Percentiles rank a stretch among this genome's conserved stretches.
phyloP scores from a whole-genome alignment of 1,140 invertebrate genomes.

The Dreissena rostriformis region DNA sequence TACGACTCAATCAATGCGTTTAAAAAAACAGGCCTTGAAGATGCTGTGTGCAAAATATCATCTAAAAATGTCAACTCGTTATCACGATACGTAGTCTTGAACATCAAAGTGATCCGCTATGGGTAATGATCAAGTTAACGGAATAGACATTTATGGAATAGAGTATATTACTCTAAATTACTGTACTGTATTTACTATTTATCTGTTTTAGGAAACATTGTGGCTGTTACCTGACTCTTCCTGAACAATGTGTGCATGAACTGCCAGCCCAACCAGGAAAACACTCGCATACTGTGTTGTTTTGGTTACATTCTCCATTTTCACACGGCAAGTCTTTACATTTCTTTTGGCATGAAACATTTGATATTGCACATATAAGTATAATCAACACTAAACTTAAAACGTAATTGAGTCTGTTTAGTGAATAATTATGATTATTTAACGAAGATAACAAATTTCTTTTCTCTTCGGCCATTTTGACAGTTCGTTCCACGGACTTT shows the following conservation, averaged over 20 bases:
- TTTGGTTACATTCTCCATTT: slow-evolving; percentile 85
- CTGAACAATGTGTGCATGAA: slow-evolving; percentile 93
- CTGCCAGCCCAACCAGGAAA: slow-evolving; percentile 94
- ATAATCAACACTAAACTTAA: slow-evolving; percentile 1
- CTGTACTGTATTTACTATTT: too few relatives aligned
- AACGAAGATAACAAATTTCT: neutral
- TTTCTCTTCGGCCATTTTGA: slow-evolving; percentile 49
- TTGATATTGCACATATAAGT: slow-evolving; percentile 17
- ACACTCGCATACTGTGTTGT: slow-evolving; percentile 91
- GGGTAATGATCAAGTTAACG: too few relatives aligned
- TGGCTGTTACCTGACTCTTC: slow-evolving; percentile 96
- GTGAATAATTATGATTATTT: neutral
- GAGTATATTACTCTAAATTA: too few relatives aligned
- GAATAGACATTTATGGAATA: neutral
- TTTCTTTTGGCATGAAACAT: slow-evolving; percentile 5
- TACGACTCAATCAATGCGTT: too few relatives aligned
- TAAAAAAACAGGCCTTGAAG: too few relatives aligned
- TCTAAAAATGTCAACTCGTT: too few relatives aligned
- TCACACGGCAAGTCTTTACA: slow-evolving; percentile 42
- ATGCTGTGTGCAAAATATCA: too few relatives aligned
- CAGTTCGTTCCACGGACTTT: slow-evolving; percentile 8
- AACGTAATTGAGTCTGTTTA: neutral
- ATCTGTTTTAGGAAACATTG: slow-evolving; percentile 65
- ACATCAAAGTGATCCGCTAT: too few relatives aligned
- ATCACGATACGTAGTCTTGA: too few relatives aligned